A percentile compares a stretch with the other conserved stretches of the same genome.
Conservation (phyloP, 1,140 invertebrate genomes). For the Dendrolimus kikuchii region DNA sequence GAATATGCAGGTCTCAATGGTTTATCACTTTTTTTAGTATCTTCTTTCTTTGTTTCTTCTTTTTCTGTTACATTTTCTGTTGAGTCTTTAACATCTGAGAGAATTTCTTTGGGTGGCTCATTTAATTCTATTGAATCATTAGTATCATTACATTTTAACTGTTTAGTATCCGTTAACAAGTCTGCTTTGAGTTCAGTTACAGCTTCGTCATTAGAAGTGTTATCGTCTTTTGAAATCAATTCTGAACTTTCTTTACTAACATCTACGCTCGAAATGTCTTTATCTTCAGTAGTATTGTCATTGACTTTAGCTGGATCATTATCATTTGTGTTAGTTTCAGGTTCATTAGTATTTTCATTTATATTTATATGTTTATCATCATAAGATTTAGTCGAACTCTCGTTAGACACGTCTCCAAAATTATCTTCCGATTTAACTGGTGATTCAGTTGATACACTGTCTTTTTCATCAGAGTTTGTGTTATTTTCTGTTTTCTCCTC, state of each 20-base stretch:
- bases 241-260: slow-evolving; percentile 1
- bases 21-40: slow-evolving; percentile 32
- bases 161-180: too few relatives aligned
- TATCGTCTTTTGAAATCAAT: slow-evolving; percentile 5
- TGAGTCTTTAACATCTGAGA: slow-evolving; percentile 3
- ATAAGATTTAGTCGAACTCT: slow-evolving; percentile 39
- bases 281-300: neutral
- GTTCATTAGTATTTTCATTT: slow-evolving; percentile 10
- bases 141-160: too few relatives aligned
- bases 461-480: slow-evolving; percentile 21
- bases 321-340: slow-evolving; percentile 6
- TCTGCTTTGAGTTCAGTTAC: slow-evolving; percentile 1
- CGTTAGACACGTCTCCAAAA: slow-evolving; percentile 55
- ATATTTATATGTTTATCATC: slow-evolving; percentile 24
- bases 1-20: slow-evolving; percentile 61
- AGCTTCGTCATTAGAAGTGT: neutral
- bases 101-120: too few relatives aligned
- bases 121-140: too few relatives aligned
- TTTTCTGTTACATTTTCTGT: neutral
- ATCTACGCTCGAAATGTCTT: neutral
- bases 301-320: slow-evolving; percentile 8
- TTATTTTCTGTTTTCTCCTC: slow-evolving; percentile 7
- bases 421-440: slow-evolving; percentile 58
- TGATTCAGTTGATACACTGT: slow-evolving; percentile 30
- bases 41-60: slow-evolving; percentile 13